phyloP scores from a whole-genome alignment of 2,113 vertebrate species.

The Dermatemys mawii region DNA sequence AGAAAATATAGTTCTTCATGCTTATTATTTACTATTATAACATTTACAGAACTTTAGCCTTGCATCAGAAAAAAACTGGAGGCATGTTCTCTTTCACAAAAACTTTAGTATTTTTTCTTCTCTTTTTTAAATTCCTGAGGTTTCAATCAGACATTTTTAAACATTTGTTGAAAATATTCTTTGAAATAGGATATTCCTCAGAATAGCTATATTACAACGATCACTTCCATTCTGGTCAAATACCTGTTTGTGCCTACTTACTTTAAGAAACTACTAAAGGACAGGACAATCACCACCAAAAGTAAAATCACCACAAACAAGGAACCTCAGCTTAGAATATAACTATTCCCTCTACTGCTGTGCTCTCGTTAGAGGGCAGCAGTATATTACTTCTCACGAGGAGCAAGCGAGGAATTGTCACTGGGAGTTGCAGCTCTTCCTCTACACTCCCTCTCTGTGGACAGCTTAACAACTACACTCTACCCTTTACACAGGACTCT shows the following conservation, averaged over 20 bases:
- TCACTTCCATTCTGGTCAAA: neutral
- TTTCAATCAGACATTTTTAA: neutral
- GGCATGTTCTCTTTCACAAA: neutral
- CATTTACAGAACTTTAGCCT: neutral
- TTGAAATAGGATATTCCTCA: neutral
- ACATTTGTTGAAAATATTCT: neutral
- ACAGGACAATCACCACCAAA: neutral
- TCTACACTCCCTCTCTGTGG: neutral
- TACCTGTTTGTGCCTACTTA: neutral
- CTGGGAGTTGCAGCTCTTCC: accelerated
- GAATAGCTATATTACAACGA: neutral
- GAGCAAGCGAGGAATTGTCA: neutral
- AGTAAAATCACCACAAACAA: neutral
- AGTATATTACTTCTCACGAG: neutral
- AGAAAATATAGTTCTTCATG: neutral
- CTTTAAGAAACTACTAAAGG: accelerated
- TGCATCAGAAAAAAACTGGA: neutral
- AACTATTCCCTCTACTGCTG: neutral
- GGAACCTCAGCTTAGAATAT: accelerated
- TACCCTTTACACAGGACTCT: neutral
- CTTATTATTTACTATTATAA: neutral
- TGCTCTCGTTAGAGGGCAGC: neutral
- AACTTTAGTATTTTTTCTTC: neutral
- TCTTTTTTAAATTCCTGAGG: neutral
- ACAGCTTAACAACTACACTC: neutral